Base-by-base conservation (phyloP, 23 tunicate species). In the Halocynthia aurantium region DNA sequence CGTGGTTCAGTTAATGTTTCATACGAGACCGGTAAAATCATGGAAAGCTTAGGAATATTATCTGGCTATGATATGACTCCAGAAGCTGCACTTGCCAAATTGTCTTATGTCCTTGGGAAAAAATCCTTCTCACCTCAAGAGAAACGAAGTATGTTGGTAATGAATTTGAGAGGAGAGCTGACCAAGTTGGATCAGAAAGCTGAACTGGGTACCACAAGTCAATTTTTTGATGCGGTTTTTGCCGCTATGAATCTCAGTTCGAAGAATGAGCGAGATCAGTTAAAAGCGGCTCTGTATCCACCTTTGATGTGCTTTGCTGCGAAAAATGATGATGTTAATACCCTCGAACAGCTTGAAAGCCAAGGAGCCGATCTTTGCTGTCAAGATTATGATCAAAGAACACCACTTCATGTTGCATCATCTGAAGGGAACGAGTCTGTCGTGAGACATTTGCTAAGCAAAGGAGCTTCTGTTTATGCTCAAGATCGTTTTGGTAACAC, bases 21-120 rank as follows among this genome's bases (percentile, higher is more conserved):
- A 8, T 81, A 81, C 62, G 85, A 60, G 50, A 77, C 85, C 10
- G 85, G 85, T 55, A 77, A 77, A 53, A 81, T 66, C 17, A 22
- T 81, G 68, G 85, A 58, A 57, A 53, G 75, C 5, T 81, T 71
- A 0, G 85, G 85, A 8, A 57, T 73, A 15, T 57, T 73, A n/a
- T 62, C 77, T 11, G 85, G 85, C 0, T 77, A 50, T 54, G 85
- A 81, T 55, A 73, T 81, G 80, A 81, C 85, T 10, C 81, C 81
- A 7, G 85, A 81, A 73, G 80, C 85, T 0, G 80, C 85, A n/a
- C 54, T 81, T 4, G 85, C 85, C 31, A 81, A 81, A 67, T n/a
- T 81, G 10, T 73, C 81, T 51, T 81, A 81, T 51, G 66, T 81
- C 17, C 69, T 81, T 19, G 80, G 72, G 10, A 22, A 54, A 6